Percentiles rank a stretch among this genome's conserved stretches.
Conservation (phyloP, 2,113 vertebrate species). For the Macrotus californicus region DNA sequence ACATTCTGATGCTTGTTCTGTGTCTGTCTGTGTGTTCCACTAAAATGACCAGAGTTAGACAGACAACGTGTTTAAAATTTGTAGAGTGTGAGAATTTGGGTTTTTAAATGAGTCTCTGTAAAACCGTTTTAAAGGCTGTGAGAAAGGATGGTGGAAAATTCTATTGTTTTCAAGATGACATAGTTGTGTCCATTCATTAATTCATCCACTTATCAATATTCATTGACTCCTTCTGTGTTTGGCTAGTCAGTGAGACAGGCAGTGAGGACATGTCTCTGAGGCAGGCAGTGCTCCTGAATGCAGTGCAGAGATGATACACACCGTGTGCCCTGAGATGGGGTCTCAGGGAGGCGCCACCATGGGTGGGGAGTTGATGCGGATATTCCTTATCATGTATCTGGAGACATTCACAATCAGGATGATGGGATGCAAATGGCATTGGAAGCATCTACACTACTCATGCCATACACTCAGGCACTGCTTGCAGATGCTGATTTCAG, state of each 20-base stretch:
- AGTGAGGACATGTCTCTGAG: too few relatives aligned
- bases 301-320: not conserved
- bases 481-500: not conserved
- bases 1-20: not conserved
- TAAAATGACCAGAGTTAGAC: not conserved
- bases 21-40: not conserved
- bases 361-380: not conserved
- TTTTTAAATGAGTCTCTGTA: not conserved
- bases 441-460: not conserved
- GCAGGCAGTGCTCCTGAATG: accelerated
- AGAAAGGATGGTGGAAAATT: not conserved
- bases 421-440: accelerated
- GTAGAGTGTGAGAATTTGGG: not conserved
- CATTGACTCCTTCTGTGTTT: not conserved
- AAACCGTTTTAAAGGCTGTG: not conserved
- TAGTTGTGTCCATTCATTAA: not conserved
- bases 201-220: accelerated
- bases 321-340: accelerated
- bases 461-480: not conserved
- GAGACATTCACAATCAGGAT: accelerated
- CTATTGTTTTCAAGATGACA: not conserved
- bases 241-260: accelerated
- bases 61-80: not conserved
- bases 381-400: accelerated
- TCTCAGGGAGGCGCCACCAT: not conserved